Conservation (phyloP, 2,113 vertebrate species). For the Ranitomeya variabilis region DNA sequence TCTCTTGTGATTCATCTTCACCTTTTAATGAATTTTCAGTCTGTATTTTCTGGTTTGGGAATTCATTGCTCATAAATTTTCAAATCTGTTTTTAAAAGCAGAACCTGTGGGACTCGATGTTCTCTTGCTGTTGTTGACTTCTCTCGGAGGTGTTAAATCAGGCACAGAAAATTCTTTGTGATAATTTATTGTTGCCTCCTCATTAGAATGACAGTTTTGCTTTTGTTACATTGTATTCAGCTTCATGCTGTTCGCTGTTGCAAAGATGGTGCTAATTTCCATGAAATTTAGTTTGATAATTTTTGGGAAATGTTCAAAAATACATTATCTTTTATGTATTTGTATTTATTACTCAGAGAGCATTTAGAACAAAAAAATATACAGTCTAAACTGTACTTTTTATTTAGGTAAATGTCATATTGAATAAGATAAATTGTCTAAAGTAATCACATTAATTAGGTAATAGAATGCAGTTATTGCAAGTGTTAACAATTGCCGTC, state of each 20-base stretch:
- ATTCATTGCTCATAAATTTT: constrained; percentile 56
- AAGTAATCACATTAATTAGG: neutral
- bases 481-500: neutral
- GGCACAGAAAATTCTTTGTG: constrained; percentile 56
- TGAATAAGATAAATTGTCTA: neutral
- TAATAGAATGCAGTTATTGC: neutral
- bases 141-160: constrained; percentile 58
- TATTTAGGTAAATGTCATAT: neutral
- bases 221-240: constrained; percentile 45
- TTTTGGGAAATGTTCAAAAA: constrained; percentile 3
- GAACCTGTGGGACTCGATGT: constrained; percentile 54
- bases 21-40: constrained; percentile 56
- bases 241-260: constrained; percentile 42
- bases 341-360: constrained; percentile 1
- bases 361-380: neutral
- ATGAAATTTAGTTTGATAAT: constrained; percentile 32
- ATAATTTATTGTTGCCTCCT: constrained; percentile 56
- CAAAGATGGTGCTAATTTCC: constrained; percentile 50
- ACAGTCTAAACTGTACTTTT: neutral
- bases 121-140: constrained; percentile 58
- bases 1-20: constrained; percentile 54
- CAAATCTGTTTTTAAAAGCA: constrained; percentile 57
- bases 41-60: constrained; percentile 51
- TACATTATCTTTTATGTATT: neutral
- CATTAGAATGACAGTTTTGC: constrained; percentile 50